Evolutionary conservation across 2,797 vertebrate genomes (phyloP), one percentile per base, ranked within the genome.

Genomic region (Numenius phaeopus): DNA sequence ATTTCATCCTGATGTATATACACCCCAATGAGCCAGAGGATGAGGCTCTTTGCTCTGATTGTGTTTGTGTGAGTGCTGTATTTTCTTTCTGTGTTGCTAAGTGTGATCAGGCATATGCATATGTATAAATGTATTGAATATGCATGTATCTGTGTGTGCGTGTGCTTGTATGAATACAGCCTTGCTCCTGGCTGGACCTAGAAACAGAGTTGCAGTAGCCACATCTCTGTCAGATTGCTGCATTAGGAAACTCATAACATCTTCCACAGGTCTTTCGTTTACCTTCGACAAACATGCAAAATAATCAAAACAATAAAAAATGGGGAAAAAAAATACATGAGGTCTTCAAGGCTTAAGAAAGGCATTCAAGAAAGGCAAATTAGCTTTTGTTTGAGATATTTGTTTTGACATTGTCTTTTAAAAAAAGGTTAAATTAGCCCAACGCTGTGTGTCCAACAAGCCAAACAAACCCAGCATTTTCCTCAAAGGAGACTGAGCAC

Each of bases 71-170:
- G 39, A 71, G 24, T 16, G 17, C 9, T 50, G 30, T 27, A 10
- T 15, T 66, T 47, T 64, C 14, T 64, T 67, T 72, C 10, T 32
- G 3, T 26, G 27, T 47, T 72, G 22, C 5, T 66, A 71, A 72
- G 24, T 15, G 19, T 0, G 0, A 80, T 24, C 49, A 69, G 55
- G 17, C 8, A 34, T 16, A 27, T 39, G 18, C 7, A 24, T 22
- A 22, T 10, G 2, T 37, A 47, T n/a, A 58, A 44, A 58, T 5
- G 7, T 32, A 81, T 32, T 52, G 32, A 49, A 46, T 30, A 19
- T 8, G 22, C 1, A 0, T 39, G 26, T 37, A 9, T 32, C 6
- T 78, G 0, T n/a, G 8, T 57, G 7, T 67, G 14, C 39, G 7
- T 29, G 20, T 39, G 9, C 8, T 62, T 73, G 22, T 19, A n/a